A percentile compares a stretch with the other conserved stretches of the same genome.
These are phyloP conservation scores for Hoplodrina ambigua DNA, from an alignment of 2,888 invertebrate genomes.

Conservation along the genomic window DNA sequence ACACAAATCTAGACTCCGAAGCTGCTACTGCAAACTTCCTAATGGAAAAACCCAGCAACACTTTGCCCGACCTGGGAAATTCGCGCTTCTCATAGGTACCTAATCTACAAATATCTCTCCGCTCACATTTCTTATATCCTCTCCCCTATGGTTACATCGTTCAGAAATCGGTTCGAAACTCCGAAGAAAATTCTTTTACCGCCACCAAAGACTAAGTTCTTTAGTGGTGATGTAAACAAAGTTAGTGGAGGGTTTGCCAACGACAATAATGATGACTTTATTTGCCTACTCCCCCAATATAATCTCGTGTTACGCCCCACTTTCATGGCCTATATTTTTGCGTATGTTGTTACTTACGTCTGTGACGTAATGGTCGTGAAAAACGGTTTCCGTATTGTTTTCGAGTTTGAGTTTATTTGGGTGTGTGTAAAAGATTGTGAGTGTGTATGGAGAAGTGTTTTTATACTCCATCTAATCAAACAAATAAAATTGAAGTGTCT, in stretches of 20 bases:
- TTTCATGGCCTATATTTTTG: constrained; percentile 57
- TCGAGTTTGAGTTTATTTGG: background rate
- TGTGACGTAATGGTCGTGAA: constrained; percentile 39
- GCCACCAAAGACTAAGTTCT: constrained; percentile 37
- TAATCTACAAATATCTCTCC: no score
- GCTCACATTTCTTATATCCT: background rate
- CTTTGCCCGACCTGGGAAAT: no score
- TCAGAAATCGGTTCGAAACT: constrained; percentile 44
- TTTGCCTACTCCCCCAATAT: constrained; percentile 57
- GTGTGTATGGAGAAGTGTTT: no score
- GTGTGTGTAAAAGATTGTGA: background rate
- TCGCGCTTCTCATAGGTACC: no score
- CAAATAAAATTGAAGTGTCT: no score
- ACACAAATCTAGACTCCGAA: no score
- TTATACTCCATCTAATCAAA: no score
- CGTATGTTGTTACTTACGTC: constrained; percentile 33
- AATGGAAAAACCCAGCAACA: no score
- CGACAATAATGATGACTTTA: constrained; percentile 58
- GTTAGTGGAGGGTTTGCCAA: constrained; percentile 29
- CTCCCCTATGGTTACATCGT: constrained; percentile 16
- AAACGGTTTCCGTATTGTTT: constrained; percentile 27
- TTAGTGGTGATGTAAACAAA: constrained; percentile 48
- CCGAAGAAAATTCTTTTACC: constrained; percentile 32
- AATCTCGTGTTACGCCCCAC: constrained; percentile 51
- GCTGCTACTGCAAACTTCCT: no score